Percentiles rank a stretch among this genome's conserved stretches.
These are phyloP conservation scores for Uromys caudimaculatus DNA, from an alignment of 2,797 vertebrate species.

Conservation along the genomic window DNA sequence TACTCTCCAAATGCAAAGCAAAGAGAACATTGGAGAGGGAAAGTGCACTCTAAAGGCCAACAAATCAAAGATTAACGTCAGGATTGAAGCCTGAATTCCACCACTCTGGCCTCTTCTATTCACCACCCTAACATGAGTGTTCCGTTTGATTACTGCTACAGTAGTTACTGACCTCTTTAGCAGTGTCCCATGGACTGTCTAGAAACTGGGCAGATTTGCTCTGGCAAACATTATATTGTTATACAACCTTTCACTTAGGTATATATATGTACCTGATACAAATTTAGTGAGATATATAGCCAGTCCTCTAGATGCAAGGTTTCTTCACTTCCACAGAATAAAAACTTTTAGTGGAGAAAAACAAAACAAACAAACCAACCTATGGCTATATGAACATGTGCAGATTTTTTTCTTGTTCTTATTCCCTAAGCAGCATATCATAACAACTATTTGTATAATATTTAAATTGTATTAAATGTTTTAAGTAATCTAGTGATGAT, in stretches of 20 bases:
- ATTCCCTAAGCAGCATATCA: background rate
- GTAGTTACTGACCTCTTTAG: background rate
- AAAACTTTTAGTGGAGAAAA: background rate
- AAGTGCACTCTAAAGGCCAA: background rate
- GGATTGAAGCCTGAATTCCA: background rate
- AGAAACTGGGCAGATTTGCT: background rate
- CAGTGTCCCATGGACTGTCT: background rate
- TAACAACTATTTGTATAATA: background rate
- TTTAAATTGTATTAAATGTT: background rate
- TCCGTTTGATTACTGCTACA: background rate
- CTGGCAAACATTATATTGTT: background rate
- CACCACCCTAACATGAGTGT: background rate
- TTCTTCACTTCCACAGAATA: background rate
- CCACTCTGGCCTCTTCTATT: background rate
- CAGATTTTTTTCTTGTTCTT: background rate
- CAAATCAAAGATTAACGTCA: background rate
- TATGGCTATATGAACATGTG: background rate
- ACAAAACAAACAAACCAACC: background rate
- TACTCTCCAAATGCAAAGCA: background rate
- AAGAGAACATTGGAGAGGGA: background rate
- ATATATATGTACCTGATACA: background rate
- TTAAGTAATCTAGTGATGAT: constrained; percentile 5
- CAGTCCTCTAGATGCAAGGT: background rate
- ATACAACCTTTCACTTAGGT: background rate
- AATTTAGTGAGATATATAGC: background rate